These are phyloP conservation scores for Exephanes ischioxanthus DNA, from an alignment of 2,888 invertebrate genomes.

Conservation along the genomic window DNA sequence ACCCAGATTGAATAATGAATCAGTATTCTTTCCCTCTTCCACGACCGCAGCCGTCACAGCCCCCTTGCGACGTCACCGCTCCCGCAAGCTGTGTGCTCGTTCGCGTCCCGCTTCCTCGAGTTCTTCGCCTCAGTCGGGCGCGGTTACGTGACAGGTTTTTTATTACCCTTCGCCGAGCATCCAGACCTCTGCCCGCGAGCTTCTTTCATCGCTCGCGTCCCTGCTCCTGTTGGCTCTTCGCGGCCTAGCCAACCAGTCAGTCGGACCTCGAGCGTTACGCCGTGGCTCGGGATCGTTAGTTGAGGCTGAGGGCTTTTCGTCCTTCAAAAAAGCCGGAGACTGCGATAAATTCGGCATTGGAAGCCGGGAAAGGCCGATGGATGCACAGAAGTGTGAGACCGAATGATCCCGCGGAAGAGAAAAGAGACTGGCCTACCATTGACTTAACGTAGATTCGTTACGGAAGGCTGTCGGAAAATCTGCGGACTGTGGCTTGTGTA, in stretches of 20 bases:
- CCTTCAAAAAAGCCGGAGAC: neutral
- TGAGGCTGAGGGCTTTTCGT: constrained; percentile 12
- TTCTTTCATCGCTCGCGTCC: constrained; percentile 45
- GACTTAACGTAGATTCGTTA: too few species aligned
- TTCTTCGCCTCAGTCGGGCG: constrained; percentile 73
- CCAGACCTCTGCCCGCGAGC: constrained; percentile 38
- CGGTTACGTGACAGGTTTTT: constrained; percentile 86
- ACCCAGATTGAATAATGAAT: constrained; percentile 88
- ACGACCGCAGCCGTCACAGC: constrained; percentile 70
- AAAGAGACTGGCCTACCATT: too few species aligned
- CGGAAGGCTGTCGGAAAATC: too few species aligned
- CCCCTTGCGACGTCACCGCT: constrained; percentile 40
- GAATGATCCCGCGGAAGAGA: too few species aligned
- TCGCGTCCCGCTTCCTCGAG: constrained; percentile 33
- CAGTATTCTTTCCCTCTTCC: constrained; percentile 86
- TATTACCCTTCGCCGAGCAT: constrained; percentile 84
- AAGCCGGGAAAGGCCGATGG: neutral
- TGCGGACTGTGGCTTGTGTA: too few species aligned
- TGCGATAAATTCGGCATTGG: neutral
- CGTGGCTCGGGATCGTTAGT: constrained; percentile 49
- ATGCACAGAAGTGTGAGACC: neutral
- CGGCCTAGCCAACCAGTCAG: constrained; percentile 6
- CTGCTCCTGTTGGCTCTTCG: constrained; percentile 31
- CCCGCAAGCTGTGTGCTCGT: constrained; percentile 20
- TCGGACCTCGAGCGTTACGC: constrained; percentile 2